phyloP scores from a whole-genome alignment of 1,140 invertebrate genomes.

The Pachyrhynchus sulphureomaculatus region DNA sequence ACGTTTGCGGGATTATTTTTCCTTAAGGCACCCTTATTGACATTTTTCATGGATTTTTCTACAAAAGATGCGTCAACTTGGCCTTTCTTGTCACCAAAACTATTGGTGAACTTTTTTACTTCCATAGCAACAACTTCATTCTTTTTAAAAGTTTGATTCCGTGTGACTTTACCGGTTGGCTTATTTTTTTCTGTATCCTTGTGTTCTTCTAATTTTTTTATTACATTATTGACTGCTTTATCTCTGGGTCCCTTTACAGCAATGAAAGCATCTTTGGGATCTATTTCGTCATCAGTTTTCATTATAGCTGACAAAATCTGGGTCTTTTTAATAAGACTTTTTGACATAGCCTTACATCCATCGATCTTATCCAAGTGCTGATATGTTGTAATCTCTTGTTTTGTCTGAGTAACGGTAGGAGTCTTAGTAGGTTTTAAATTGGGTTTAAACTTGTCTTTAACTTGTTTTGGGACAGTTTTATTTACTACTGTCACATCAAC shows the following conservation, averaged over 20 bases:
- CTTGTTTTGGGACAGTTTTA: conserved; percentile 3
- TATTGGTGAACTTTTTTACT: neutral
- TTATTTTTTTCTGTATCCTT: conserved; percentile 3
- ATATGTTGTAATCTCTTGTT: conserved; percentile 1
- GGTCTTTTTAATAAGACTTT: conserved; percentile 17
- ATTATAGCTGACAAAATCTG: conserved; percentile 9
- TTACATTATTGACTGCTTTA: conserved; percentile 32
- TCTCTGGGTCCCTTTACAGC: conserved; percentile 26
- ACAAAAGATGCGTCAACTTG: conserved; percentile 24
- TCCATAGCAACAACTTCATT: neutral
- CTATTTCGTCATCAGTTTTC: conserved; percentile 5
- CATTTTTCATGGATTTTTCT: conserved; percentile 2
- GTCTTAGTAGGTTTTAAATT: conserved; percentile 5
- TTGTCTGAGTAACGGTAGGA: neutral
- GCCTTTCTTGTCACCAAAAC: conserved; percentile 15
- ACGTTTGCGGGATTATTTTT: conserved; percentile 16
- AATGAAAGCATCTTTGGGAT: conserved; percentile 22
- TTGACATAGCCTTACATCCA: conserved; percentile 1
- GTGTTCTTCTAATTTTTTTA: conserved; percentile 29
- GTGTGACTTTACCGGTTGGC: conserved; percentile 3
- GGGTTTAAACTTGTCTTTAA: conserved; percentile 11
- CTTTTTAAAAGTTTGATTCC: conserved; percentile 28
- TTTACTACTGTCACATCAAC: neutral
- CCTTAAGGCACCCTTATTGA: neutral
- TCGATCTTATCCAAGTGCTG: neutral